Conservation (phyloP, 2,113 vertebrate species). For the Pithys albifrons region DNA sequence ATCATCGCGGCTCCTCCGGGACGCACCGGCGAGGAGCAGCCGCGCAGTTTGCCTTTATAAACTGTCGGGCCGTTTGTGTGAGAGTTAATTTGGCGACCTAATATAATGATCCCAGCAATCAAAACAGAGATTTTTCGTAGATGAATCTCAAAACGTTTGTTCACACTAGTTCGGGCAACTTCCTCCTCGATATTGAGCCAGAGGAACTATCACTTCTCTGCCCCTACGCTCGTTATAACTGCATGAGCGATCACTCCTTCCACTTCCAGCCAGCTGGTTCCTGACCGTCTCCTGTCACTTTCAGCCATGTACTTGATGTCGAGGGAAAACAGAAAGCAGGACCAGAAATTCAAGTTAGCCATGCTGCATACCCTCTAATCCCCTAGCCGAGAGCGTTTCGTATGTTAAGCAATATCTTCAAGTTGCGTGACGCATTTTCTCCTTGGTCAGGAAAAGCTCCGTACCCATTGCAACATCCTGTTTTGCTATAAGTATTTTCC, state of each 20-base stretch:
- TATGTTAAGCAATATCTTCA: background rate
- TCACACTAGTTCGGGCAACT: accelerated
- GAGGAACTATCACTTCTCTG: background rate
- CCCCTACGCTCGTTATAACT: accelerated
- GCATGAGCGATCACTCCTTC: accelerated
- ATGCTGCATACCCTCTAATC: accelerated
- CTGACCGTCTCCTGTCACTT: background rate
- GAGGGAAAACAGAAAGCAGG: background rate
- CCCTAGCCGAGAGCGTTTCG: background rate
- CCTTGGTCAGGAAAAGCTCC: background rate
- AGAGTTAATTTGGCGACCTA: background rate
- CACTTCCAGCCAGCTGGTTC: accelerated
- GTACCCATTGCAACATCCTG: background rate
- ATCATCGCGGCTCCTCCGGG: accelerated
- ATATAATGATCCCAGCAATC: accelerated
- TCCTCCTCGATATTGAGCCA: background rate
- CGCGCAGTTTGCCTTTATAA: accelerated
- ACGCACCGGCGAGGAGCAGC: accelerated
- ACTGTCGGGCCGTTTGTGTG: accelerated
- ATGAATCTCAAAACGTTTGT: accelerated
- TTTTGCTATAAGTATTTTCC: background rate
- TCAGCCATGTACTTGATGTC: background rate
- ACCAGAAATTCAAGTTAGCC: background rate
- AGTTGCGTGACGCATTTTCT: background rate
- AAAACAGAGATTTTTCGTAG: accelerated